phyloP scores from a whole-genome alignment of 2,113 vertebrate species.

The Pelecanus crispus region DNA sequence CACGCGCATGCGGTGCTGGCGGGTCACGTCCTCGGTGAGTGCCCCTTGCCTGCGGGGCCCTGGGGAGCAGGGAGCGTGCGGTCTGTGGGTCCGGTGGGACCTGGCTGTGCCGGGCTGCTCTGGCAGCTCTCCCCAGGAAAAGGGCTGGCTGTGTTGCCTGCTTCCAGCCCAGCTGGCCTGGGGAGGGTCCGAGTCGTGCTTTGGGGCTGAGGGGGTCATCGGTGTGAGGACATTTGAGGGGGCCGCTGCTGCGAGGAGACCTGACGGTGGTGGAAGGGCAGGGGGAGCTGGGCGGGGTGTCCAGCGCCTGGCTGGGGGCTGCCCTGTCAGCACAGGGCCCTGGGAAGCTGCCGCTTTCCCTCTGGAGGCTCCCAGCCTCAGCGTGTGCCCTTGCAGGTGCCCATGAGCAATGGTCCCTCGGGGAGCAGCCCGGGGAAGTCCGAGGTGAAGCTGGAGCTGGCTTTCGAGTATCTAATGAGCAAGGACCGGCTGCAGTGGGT shows the following conservation, averaged over 20 bases:
- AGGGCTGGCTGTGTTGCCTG: neutral
- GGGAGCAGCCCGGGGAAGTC: constrained; percentile 83
- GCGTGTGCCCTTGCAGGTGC: constrained; percentile 76
- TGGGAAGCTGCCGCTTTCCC: neutral
- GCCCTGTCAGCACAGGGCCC: neutral
- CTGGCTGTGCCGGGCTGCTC: neutral
- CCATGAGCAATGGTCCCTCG: constrained; percentile 80
- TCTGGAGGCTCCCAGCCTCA: neutral
- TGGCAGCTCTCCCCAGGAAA: neutral
- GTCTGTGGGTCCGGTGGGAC: neutral
- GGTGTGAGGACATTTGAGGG: neutral
- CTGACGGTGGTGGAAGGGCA: neutral
- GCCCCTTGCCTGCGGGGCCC: fast-evolving
- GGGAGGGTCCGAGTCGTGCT: fast-evolving
- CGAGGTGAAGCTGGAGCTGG: constrained; percentile 93
- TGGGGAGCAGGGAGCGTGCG: neutral
- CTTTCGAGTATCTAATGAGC: constrained; percentile 98
- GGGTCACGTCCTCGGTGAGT: constrained; percentile 97
- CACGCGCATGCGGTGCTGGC: constrained; percentile 97
- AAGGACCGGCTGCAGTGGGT: constrained; percentile 98
- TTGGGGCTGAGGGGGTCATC: neutral
- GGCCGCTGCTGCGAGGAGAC: neutral
- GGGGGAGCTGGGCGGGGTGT: neutral
- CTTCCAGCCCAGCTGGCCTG: neutral
- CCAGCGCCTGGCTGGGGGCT: neutral